Evolutionary conservation across 2,888 invertebrate genomes (phyloP).

Genomic region (Aromia moschata): DNA sequence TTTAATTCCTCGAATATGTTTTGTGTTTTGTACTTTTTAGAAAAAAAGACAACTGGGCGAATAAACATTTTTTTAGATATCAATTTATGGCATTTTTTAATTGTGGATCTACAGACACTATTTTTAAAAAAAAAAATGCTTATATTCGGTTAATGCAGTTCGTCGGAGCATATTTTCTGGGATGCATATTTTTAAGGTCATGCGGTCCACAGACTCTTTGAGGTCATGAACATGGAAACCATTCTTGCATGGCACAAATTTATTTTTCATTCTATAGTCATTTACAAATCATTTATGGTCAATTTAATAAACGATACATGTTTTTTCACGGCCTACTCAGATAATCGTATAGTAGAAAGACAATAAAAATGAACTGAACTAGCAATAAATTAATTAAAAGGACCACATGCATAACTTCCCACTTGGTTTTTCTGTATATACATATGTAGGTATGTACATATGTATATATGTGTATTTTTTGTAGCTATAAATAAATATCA

Average conservation of each 20-base stretch:
- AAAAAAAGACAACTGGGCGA: conserved; percentile 11
- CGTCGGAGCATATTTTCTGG: neutral
- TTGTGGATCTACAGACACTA: neutral
- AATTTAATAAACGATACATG: no score
- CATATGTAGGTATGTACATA: no score
- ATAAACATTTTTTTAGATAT: conserved; percentile 4
- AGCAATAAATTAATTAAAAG: no score
- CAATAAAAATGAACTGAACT: no score
- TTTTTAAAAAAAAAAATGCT: neutral
- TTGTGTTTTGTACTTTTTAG: conserved; percentile 1
- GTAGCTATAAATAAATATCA: no score
- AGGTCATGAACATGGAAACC: conserved; percentile 3
- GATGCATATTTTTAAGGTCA: neutral
- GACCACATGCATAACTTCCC: no score
- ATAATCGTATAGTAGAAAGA: no score
- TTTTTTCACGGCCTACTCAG: no score
- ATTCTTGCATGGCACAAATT: neutral
- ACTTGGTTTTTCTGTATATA: no score
- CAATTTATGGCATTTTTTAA: neutral
- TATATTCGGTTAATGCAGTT: no score
- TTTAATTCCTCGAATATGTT: conserved; percentile 20
- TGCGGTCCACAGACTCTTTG: neutral
- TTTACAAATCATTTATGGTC: no score
- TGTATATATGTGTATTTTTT: no score
- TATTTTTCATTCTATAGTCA: neutral